These are phyloP conservation scores for Eueides isabella DNA, from an alignment of 1,140 invertebrate genomes.

Conservation along the genomic window DNA sequence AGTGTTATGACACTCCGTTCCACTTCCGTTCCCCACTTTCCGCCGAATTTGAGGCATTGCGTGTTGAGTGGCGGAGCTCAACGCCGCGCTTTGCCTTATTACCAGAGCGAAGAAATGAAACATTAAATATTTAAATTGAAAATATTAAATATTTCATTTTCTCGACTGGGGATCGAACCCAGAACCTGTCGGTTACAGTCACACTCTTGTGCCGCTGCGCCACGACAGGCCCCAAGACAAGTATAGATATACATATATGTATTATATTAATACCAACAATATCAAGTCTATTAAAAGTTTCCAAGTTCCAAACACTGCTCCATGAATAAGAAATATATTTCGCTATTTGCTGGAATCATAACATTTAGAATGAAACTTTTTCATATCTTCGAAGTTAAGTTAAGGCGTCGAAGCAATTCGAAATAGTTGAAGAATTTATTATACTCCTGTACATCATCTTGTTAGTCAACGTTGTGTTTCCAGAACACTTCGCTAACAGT, in stretches of 20 bases:
- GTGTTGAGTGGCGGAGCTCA: no score
- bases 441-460: slow-evolving; percentile 34
- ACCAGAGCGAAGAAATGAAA: no score
- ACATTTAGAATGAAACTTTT: slow-evolving; percentile 23
- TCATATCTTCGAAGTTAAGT: slow-evolving; percentile 11
- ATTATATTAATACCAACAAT: not conserved
- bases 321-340: slow-evolving; percentile 11
- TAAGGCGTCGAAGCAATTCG: slow-evolving; percentile 27
- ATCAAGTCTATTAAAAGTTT: slow-evolving; percentile 6
- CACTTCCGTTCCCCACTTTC: no score
- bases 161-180: no score
- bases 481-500: slow-evolving; percentile 33
- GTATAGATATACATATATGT: not conserved
- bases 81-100: no score
- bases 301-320: not conserved
- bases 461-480: slow-evolving; percentile 28
- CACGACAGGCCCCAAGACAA: not conserved
- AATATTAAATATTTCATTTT: no score
- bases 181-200: no score
- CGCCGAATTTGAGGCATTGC: no score
- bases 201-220: no score
- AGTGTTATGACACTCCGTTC: no score
- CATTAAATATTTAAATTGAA: no score
- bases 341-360: not conserved
- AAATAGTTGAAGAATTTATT: slow-evolving; percentile 18